A percentile compares a stretch with the other conserved stretches of the same genome.
phyloP scores from a whole-genome alignment of 1,140 invertebrate species.

The Latrodectus geometricus region DNA sequence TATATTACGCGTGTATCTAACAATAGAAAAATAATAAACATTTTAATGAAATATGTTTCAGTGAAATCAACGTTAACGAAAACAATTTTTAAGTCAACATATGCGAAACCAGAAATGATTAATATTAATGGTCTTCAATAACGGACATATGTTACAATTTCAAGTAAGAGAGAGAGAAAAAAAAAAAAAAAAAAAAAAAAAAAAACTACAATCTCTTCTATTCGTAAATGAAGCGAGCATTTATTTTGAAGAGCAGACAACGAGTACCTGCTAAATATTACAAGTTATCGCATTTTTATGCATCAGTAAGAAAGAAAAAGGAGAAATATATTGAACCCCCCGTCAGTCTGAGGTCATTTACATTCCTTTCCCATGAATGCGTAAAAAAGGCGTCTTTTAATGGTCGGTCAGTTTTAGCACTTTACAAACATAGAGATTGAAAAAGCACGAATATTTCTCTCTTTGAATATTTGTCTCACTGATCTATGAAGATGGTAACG shows the following conservation, averaged over 20 bases:
- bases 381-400: neutral
- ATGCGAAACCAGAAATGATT: no score
- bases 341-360: neutral
- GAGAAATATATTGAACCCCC: neutral
- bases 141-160: no score
- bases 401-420: neutral
- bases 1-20: no score
- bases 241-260: neutral
- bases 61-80: no score
- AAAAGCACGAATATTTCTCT: neutral
- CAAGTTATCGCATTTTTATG: neutral
- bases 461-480: neutral
- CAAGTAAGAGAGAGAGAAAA: no score
- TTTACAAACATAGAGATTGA: neutral
- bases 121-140: no score
- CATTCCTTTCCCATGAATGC: neutral
- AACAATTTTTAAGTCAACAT: no score
- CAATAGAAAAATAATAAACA: no score
- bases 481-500: slow-evolving; percentile 6
- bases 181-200: no score
- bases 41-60: no score
- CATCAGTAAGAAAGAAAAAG: neutral
- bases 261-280: neutral
- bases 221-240: neutral
- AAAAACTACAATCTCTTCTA: no score